These are phyloP conservation scores for Caenorhabditis parvicauda DNA, from an alignment of 2,888 invertebrate genomes.

Conservation along the genomic window DNA sequence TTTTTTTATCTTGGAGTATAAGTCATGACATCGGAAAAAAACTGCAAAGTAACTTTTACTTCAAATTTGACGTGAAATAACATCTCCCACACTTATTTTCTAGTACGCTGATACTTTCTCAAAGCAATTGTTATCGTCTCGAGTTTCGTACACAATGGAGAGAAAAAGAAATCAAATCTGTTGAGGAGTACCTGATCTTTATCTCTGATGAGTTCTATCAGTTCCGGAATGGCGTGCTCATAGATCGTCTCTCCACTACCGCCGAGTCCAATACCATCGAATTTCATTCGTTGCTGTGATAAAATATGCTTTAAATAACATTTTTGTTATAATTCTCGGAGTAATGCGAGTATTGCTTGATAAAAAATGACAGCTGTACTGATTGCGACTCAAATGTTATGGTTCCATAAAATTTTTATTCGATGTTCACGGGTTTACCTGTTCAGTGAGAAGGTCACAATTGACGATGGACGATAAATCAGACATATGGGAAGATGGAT, in stretches of 20 bases:
- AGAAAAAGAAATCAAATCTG: no score
- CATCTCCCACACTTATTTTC: no score
- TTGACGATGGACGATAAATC: slow-evolving; percentile 40
- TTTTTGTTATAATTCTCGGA: no score
- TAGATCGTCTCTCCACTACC: slow-evolving; percentile 15
- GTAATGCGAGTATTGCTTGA: no score
- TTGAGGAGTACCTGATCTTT: no score
- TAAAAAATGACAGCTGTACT: no score
- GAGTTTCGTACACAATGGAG: slow-evolving; percentile 24
- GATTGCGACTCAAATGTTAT: no score
- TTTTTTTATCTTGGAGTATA: no score
- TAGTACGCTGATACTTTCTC: background rate
- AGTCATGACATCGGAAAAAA: no score
- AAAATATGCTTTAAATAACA: background rate
- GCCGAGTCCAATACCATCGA: slow-evolving; percentile 28
- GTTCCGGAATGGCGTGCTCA: slow-evolving; percentile 46
- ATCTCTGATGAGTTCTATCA: slow-evolving; percentile 53
- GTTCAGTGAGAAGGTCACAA: slow-evolving; percentile 32
- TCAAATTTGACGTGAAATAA: no score
- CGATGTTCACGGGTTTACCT: slow-evolving; percentile 6
- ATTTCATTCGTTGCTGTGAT: slow-evolving; percentile 37
- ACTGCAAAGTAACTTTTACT: no score
- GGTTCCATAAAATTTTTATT: background rate
- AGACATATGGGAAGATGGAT: slow-evolving; percentile 48
- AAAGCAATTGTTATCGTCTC: background rate